Percentiles rank a stretch among this genome's conserved stretches.
Conservation (phyloP, 2,888 invertebrate genomes). For the Dasysyrphus tricinctus region DNA sequence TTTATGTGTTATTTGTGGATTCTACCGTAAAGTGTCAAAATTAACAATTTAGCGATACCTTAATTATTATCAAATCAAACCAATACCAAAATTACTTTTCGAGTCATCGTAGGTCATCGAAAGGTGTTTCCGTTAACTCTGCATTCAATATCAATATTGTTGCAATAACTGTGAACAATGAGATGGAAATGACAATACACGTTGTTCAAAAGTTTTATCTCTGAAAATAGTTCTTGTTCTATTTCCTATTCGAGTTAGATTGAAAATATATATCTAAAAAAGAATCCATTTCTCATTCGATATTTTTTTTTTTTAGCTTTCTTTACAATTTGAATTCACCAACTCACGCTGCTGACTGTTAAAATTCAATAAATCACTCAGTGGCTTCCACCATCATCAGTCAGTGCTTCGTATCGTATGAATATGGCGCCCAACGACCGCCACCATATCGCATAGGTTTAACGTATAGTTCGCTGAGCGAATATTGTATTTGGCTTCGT, state of each 20-base stretch:
- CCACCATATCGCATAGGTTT: not conserved
- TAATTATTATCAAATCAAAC: not conserved
- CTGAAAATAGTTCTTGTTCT: slow-evolving; percentile 31
- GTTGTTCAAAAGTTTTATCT: slow-evolving; percentile 44
- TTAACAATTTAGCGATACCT: not conserved
- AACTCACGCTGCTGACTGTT: slow-evolving; percentile 64
- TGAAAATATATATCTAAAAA: not conserved
- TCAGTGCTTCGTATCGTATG: not conserved
- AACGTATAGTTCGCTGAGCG: not conserved
- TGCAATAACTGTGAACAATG: slow-evolving; percentile 40
- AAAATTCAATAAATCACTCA: slow-evolving; percentile 75
- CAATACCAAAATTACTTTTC: not conserved
- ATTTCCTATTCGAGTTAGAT: slow-evolving; percentile 38
- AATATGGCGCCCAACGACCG: not conserved
- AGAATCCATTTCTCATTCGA: slow-evolving; percentile 17
- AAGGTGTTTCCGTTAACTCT: slow-evolving; percentile 50
- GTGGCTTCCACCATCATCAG: slow-evolving; percentile 22
- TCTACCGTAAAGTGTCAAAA: too few relatives aligned
- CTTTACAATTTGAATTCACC: slow-evolving; percentile 1
- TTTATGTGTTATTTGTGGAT: too few relatives aligned
- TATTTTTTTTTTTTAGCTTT: not conserved
- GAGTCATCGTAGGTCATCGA: too few relatives aligned
- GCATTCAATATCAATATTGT: slow-evolving; percentile 40
- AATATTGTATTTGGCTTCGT: slow-evolving; percentile 10
- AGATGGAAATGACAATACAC: slow-evolving; percentile 26